Percentiles rank a stretch among this genome's conserved stretches.
phyloP scores from a whole-genome alignment of 2,888 invertebrate genomes.

The Brachycybe producta region DNA sequence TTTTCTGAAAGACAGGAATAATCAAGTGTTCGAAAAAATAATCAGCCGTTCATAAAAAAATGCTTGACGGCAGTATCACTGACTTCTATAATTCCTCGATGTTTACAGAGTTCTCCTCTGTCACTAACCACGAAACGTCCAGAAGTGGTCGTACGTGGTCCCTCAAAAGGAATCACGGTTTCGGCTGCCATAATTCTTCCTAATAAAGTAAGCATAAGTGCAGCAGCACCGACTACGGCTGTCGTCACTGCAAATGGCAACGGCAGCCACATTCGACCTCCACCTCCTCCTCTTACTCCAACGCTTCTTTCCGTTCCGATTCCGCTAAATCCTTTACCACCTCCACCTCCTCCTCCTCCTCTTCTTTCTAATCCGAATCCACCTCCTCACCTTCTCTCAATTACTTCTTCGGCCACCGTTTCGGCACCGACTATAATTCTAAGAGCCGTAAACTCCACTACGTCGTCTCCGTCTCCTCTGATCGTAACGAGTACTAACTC shows the following conservation, averaged over 20 bases:
- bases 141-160: constrained; percentile 3
- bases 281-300: constrained; percentile 5
- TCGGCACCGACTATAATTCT: too few relatives aligned
- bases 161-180: constrained; percentile 6
- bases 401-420: not conserved
- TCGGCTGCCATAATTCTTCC: constrained; percentile 9
- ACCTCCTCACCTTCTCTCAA: not conserved
- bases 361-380: not conserved
- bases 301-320: not conserved
- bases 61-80: too few relatives aligned
- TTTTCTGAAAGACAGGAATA: not conserved
- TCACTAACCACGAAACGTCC: constrained; percentile 10
- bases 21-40: not conserved
- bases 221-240: not conserved
- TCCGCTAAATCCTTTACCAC: not conserved
- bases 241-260: not conserved
- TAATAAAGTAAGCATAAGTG: constrained; percentile 3
- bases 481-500: too few relatives aligned
- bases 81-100: not conserved
- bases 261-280: not conserved
- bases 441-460: too few relatives aligned
- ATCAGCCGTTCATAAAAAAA: not conserved
- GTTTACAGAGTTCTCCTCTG: not conserved
- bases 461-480: too few relatives aligned
- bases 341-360: not conserved